Evolutionary conservation across 2,797 vertebrate genomes (phyloP).

Genomic region (Microctenopoma steveboyesi): DNA sequence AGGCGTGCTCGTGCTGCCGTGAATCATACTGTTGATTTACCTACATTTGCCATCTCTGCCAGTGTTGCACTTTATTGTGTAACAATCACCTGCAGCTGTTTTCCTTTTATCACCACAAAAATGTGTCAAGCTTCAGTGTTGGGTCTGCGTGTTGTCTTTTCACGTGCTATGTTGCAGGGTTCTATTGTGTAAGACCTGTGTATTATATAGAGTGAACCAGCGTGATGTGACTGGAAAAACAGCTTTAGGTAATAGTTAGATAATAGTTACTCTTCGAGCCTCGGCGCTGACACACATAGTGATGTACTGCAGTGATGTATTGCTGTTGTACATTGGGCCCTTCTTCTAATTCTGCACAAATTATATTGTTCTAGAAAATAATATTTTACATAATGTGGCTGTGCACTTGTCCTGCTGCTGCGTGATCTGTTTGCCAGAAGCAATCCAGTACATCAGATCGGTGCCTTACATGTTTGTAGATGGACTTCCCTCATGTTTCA

Average conservation of each 20-base stretch:
- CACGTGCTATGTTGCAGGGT: too few relatives aligned
- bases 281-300: neutral
- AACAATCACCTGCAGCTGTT: constrained; percentile 5
- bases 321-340: too few relatives aligned
- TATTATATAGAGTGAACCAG: neutral
- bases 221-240: constrained; percentile 14
- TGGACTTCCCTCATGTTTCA: neutral
- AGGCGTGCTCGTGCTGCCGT: constrained; percentile 26
- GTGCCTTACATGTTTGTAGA: neutral
- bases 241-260: constrained; percentile 23
- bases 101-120: neutral
- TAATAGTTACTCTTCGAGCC: neutral
- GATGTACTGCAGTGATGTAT: too few relatives aligned
- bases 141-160: neutral
- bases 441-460: neutral
- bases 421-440: neutral
- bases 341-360: neutral
- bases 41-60: constrained; percentile 17
- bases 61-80: constrained; percentile 33
- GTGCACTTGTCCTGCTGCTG: neutral
- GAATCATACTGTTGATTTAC: constrained; percentile 34
- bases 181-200: neutral
- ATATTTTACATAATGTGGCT: too few relatives aligned
- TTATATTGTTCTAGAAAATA: neutral
- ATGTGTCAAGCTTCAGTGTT: neutral